Evolutionary conservation across 2,888 invertebrate genomes (phyloP), one percentile per base, ranked within the genome.

Genomic region (Dryocosmus kuriphilus): DNA sequence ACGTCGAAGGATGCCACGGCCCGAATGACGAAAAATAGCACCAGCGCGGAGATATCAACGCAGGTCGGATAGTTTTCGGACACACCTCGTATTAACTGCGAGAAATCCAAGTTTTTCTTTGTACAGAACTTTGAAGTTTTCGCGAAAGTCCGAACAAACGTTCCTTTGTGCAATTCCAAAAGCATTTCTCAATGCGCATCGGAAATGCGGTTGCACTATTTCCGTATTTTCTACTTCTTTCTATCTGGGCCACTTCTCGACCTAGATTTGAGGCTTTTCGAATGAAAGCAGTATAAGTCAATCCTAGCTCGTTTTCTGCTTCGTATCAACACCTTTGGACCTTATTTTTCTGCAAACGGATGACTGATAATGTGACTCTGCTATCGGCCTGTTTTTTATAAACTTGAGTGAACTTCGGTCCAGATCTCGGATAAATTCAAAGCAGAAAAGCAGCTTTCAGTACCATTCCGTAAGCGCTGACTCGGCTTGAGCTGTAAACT

Each of bases 141-240:
- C 71, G 30, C 71, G 46, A 71, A 46, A 71, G 71, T 9, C 51
- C 71, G 51, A 71, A 51, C n/a, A 71, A 71, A 46, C 27, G 71
- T 71, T 71, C 32, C 30, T 71, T 71, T 71, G 71, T 71, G 41
- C n/a, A 30, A 8, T 11, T 71, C 30, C 30, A 27, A n/a, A 16
- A 51, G 30, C 71, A 71, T 51, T 51, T 71, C 30, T 22, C 51
- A 71, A 71, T 71, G 71, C 71, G 51, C 51, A 30, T 14, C 46
- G 51, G 46, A 71, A 71, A 71, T 71, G 51, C 51, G n/a, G 71
- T 46, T 51, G 32, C 71, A 71, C 71, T 71, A 51, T 71, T 71
- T 71, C 51, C 71, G 51, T 71, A 71, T 71, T 71, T 71, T 51
- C 71, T 51, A 71, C 71, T 71, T 67, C 67, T 67, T n/a, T 30